Evolutionary conservation across 2,888 invertebrate species (phyloP), one percentile per base, ranked within the genome.

Genomic region (Hemicrepidius hirtus): DNA sequence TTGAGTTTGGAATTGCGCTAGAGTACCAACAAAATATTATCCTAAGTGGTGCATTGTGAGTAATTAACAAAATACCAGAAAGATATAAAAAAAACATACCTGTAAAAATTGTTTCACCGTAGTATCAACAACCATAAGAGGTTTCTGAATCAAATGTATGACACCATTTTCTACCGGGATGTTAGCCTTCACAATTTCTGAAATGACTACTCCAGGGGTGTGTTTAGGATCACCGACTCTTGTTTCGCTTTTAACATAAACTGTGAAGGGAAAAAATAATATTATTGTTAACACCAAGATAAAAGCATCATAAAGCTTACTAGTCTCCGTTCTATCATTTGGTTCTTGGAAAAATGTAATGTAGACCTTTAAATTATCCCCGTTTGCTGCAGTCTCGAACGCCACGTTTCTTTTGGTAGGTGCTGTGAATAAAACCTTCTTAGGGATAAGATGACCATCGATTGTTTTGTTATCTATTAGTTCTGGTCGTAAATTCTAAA

Each of bases 101-200:
- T 94, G 92, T 71, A 97, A 88, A 82, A 96, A 95, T 85, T 96
- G 93, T 77, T 92, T 92, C 75, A 97, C 93, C 3, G 94, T 93
- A n/a, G 94, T 94, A 82, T 97, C 96, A 63, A 96, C 95, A 71
- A 97, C 93, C 94, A 97, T 96, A 13, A 97, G 88, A 0, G 97
- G 97, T 76, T 95, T 91, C 81, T 96, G 94, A 78, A 97, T 97
- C 75, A 98, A 91, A 87, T 98, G 97, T 3, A 97, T 93, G 0
- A 97, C 97, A 35, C 97, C 97, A 82, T 97, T 97, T 82, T 92
- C 92, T 28, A 97, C 95, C 0, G 97, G 97, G 77, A 97, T 97
- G 86, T 97, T 97, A 35, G 94, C 94, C 83, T 93, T 92, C 7
- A 96, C 93, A 75, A 97, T 95, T 86, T 96, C 95, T 0, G 96